phyloP scores from a whole-genome alignment of 1,140 invertebrate species.

The Drosophila trapezifrons region DNA sequence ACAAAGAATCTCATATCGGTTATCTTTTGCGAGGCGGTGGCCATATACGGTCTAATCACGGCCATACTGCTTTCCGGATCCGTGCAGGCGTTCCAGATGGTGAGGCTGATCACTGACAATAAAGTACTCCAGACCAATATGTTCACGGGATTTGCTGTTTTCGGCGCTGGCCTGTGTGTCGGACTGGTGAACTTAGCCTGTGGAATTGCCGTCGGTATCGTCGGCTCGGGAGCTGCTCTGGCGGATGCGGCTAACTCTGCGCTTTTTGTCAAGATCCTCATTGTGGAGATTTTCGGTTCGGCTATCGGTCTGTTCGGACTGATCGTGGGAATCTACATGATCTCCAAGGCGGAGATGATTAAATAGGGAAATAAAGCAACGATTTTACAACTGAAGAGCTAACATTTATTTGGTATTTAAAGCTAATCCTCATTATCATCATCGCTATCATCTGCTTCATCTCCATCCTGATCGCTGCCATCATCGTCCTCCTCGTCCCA shows the following conservation, averaged over 20 bases:
- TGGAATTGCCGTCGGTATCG: slow-evolving; percentile 97
- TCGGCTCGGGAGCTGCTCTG: slow-evolving; percentile 97
- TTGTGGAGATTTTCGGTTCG: slow-evolving; percentile 99
- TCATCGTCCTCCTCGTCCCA: slow-evolving; percentile 91
- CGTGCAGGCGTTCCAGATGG: slow-evolving; percentile 86
- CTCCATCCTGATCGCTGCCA: slow-evolving; percentile 38
- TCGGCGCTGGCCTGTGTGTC: slow-evolving; percentile 96
- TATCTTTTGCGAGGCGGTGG: slow-evolving; percentile 99
- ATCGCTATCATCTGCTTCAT: slow-evolving; percentile 26
- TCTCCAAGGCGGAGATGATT: slow-evolving; percentile 87
- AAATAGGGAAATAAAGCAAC: slow-evolving; percentile 2
- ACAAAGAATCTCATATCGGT: slow-evolving; percentile 99
- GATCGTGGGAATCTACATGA: slow-evolving; percentile 98
- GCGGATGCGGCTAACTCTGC: slow-evolving; percentile 97
- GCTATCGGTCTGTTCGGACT: slow-evolving; percentile 99
- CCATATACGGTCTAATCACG: slow-evolving; percentile 98
- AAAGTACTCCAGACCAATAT: slow-evolving; percentile 86
- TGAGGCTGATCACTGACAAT: slow-evolving; percentile 39
- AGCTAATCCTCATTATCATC: slow-evolving; percentile 52
- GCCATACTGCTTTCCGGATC: slow-evolving; percentile 97
- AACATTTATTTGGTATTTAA: slow-evolving; percentile 44
- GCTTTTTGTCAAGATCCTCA: slow-evolving; percentile 98
- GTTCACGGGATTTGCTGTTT: slow-evolving; percentile 95
- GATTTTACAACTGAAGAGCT: slow-evolving; percentile 7
- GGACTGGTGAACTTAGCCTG: slow-evolving; percentile 97